Base-by-base conservation (phyloP, 2,113 vertebrate genomes). In the Peucedramus taeniatus region DNA sequence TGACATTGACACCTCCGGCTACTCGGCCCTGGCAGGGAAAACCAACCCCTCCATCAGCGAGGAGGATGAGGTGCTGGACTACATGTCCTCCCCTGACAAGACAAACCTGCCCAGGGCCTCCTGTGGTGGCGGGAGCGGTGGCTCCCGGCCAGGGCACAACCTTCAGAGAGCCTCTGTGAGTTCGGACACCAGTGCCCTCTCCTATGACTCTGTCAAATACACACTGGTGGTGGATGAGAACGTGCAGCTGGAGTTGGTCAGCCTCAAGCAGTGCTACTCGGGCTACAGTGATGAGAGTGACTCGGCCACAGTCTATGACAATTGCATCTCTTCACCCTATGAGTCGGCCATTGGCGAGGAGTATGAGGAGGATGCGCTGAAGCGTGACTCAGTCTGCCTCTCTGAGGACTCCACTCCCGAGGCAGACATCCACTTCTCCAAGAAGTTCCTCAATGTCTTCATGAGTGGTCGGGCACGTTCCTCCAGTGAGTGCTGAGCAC, bases 391-490 rank as follows among this genome's bases (percentile, higher is more conserved):
- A 0, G 98, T 98, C 40, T 98, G 99, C 96, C 98, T 99, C 33
- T 99, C 99, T 0, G 99, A 99, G 93, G 98, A 99, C 93, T 99
- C 99, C 83, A 99, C 99, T 3, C 99, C 99, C 0, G 99, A 99
- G 42, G 98, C 98, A 0, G 99, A 99, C 60, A 97, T 99, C 90
- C 98, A 98, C 93, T 99, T 99, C 97, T 99, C 99, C 81, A 99
- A 99, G 98, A 99, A 99, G 97, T 99, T 99, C 96, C 98, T 99
- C 93, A 99, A 99, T 0, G 99, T 99, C 97, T 99, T 99, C 98
- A 99, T 99, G 99, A 99, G 99, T 0, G 99, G 99, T 53, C 98
- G 98, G 57, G 99, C 99, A 0, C 98, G 99, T 39, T 99, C 99
- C 72, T 99, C 99, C 90, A 99, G 99, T 99, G 98, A 99, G 99